Conservation (phyloP, 2,888 invertebrate species). For the Zele albiditarsus region DNA sequence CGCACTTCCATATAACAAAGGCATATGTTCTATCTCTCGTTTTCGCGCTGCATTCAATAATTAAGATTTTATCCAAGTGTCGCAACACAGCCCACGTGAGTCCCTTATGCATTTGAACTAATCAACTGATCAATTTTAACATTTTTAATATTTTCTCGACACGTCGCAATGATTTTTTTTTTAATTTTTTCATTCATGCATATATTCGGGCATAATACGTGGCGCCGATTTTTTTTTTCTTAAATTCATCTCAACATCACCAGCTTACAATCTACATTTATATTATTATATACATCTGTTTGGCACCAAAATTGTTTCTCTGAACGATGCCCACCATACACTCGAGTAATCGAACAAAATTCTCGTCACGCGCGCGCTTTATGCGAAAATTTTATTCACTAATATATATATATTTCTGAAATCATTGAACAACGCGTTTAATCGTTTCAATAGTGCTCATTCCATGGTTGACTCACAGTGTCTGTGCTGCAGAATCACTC, state of each 20-base stretch:
- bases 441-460: conserved; percentile 48
- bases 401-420: conserved; percentile 6
- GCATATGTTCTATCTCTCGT: conserved; percentile 46
- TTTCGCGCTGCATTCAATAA: conserved; percentile 28
- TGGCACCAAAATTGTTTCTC: conserved; percentile 68
- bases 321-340: conserved; percentile 56
- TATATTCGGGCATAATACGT: conserved; percentile 1
- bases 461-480: conserved; percentile 55
- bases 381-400: conserved; percentile 38
- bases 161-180: conserved; percentile 19
- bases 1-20: conserved; percentile 50
- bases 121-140: conserved; percentile 34
- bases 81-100: conserved; percentile 62
- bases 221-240: conserved; percentile 34
- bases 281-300: conserved; percentile 71
- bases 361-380: conserved; percentile 28
- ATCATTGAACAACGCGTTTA: conserved; percentile 39
- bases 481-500: conserved; percentile 57
- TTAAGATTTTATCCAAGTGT: conserved; percentile 53
- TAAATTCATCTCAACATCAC: conserved; percentile 46
- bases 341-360: conserved; percentile 46
- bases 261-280: conserved; percentile 63
- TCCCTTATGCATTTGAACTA: conserved; percentile 45
- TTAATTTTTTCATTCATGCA: neutral
- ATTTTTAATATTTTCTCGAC: conserved; percentile 29